Base-by-base conservation (phyloP, 2,888 invertebrate genomes). In the Brachynemurus nebulosus region DNA sequence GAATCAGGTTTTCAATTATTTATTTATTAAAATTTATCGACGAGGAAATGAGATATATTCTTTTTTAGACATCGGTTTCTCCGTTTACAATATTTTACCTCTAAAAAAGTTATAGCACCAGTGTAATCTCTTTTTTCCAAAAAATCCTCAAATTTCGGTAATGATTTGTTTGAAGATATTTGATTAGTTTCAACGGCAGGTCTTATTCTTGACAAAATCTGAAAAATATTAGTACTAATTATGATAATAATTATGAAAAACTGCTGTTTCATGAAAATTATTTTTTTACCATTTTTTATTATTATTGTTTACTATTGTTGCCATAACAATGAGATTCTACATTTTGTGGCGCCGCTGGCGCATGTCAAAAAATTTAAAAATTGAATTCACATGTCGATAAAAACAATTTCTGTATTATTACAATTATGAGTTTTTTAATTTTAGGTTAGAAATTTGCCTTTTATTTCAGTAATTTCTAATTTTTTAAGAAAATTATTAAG, bases 51-150 rank as follows among this genome's bases (percentile, higher is more conserved):
- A n/a, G n/a, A n/a, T n/a, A n/a, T n/a, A n/a, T n/a, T n/a, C n/a
- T n/a, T n/a, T n/a, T n/a, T n/a, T n/a, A n/a, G n/a, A n/a, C n/a
- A n/a, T n/a, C n/a, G n/a, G n/a, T n/a, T n/a, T n/a, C n/a, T n/a
- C n/a, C n/a, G n/a, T n/a, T n/a, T n/a, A n/a, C n/a, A n/a, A n/a
- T n/a, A n/a, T n/a, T n/a, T n/a, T 62, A 91, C 93, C 73, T 96
- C 95, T 4, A 97, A 66, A 54, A 93, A 71, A 1, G 96, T 92
- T 16, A 93, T 72, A 0, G 93, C 95, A 7, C 97, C 98, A 1
- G 86, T 83, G 60, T 96, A 98, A 64, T 98, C 98, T 37, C 96
- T 72, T 55, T 80, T 82, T 17, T 80, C 65, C 14, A 98, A 68
- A 59, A 90, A 96, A 55, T 95, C 92, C 57, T 93, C 91, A 11